Evolutionary conservation across 1,140 invertebrate genomes (phyloP), one percentile per base, ranked within the genome.

Genomic region (Polyergus mexicanus): DNA sequence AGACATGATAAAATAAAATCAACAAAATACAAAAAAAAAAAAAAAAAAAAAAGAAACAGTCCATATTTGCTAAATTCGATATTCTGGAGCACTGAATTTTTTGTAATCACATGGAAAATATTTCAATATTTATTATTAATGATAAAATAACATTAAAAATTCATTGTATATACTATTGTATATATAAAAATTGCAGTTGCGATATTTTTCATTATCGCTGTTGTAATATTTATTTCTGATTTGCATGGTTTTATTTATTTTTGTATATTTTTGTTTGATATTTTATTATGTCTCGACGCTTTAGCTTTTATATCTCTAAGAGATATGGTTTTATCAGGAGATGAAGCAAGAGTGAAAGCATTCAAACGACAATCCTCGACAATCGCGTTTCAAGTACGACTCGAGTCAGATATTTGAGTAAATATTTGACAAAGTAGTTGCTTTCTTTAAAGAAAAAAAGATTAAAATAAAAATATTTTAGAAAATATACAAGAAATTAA

Each of bases 1-100:
- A 80, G 32, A 80, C 44, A 38, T 65, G 44, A 69, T 38, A 25
- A 69, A 56, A 38, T 19, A n/a, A 47, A 51, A 35, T 19, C 28
- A 44, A 63, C 10, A n/a, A 68, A 80, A 56, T 54, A 32, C 47
- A 41, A 19, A 1, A 0, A 3, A 32, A 54, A 35, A 5, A 28
- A 19, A 62, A 54, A 19, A n/a, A n/a, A n/a, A n/a, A n/a, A n/a
- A n/a, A n/a, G n/a, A n/a, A 76, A 54, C n/a, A 3, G 4, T 60
- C 11, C 41, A 44, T 19, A 35, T 13, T 28, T 44, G 16, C 16
- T 41, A 5, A 32, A 8, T 65, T 77, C 6, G 28, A 16, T 2
- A 35, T 63, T 63, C 16, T 13, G 5, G 19, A 47, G 1, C 19
- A 19, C 2, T n/a, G 0, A 58, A 35, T 13, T 16, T 19, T 10